Percentiles rank a stretch among this genome's conserved stretches.
Evolutionary conservation across 2,113 vertebrate species (phyloP).

Genomic region (Dromaius novaehollandiae): DNA sequence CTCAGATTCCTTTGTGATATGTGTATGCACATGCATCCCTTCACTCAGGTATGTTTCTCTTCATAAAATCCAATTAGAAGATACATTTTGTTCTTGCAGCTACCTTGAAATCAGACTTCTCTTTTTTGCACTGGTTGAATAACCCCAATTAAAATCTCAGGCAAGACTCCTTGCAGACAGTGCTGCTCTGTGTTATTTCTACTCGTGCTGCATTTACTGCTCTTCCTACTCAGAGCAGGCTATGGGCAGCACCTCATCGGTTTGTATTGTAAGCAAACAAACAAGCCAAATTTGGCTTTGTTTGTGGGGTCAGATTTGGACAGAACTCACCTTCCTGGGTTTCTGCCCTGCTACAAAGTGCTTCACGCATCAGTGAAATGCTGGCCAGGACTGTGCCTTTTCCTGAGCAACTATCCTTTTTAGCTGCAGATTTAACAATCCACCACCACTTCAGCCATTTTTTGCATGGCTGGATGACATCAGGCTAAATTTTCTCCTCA

Average conservation of each 20-base stretch:
- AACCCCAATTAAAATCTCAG: neutral
- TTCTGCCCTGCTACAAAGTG: neutral
- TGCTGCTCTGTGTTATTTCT: neutral
- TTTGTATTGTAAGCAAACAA: neutral
- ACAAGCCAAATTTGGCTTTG: too few relatives aligned
- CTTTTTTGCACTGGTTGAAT: neutral
- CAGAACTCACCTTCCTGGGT: neutral
- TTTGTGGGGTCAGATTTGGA: neutral
- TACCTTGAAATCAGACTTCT: neutral
- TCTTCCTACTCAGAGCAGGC: neutral
- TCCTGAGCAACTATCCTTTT: neutral
- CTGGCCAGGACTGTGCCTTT: neutral
- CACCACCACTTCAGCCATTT: fast-evolving
- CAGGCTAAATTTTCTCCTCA: neutral
- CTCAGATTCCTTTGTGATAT: neutral
- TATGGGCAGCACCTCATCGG: neutral
- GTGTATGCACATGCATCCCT: too few relatives aligned
- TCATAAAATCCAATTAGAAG: neutral
- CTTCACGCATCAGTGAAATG: neutral
- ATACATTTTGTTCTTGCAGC: neutral
- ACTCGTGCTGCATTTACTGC: neutral
- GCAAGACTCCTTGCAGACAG: neutral
- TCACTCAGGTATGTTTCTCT: neutral
- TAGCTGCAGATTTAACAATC: neutral
- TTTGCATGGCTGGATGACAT: neutral